phyloP scores from a whole-genome alignment of 2,797 vertebrate genomes.

The Danio tinwini region DNA sequence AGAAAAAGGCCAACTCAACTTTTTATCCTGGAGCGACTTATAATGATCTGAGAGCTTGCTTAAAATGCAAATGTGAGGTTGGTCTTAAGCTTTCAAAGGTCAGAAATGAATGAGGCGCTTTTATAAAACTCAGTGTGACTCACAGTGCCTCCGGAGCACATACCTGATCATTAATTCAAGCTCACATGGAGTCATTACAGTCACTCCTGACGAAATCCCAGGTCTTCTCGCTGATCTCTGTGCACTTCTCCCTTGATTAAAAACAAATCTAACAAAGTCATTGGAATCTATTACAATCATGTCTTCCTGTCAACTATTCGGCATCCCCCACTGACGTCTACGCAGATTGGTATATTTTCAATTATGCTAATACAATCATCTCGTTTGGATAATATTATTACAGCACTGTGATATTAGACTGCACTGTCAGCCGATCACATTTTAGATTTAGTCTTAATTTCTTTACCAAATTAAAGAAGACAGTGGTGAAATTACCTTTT shows the following conservation, averaged over 20 bases:
- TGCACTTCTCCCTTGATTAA: conserved; percentile 58
- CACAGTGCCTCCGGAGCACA: conserved; percentile 41
- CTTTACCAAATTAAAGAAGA: conserved; percentile 57
- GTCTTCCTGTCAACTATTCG: conserved; percentile 69
- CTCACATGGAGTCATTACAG: conserved; percentile 66
- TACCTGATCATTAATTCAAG: conserved; percentile 66
- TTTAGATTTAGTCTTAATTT: conserved; percentile 57
- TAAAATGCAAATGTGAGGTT: conserved; percentile 52
- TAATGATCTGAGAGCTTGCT: conserved; percentile 49
- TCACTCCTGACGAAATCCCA: conserved; percentile 59
- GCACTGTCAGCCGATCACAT: conserved; percentile 53
- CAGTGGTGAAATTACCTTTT: conserved; percentile 62
- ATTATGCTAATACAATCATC: conserved; percentile 64
- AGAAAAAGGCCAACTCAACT: conserved; percentile 41
- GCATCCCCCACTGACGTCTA: conserved; percentile 59
- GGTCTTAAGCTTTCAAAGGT: conserved; percentile 45
- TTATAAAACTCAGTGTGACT: conserved; percentile 51
- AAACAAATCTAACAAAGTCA: conserved; percentile 73
- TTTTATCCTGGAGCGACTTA: conserved; percentile 44
- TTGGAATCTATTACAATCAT: conserved; percentile 80
- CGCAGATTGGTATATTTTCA: conserved; percentile 56
- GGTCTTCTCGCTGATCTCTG: conserved; percentile 44
- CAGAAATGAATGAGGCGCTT: conserved; percentile 54
- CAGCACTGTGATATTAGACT: conserved; percentile 56
- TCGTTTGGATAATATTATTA: conserved; percentile 62